Conservation (phyloP, 92 coral and sea anemone genomes). For the Heteractis magnifica region DNA sequence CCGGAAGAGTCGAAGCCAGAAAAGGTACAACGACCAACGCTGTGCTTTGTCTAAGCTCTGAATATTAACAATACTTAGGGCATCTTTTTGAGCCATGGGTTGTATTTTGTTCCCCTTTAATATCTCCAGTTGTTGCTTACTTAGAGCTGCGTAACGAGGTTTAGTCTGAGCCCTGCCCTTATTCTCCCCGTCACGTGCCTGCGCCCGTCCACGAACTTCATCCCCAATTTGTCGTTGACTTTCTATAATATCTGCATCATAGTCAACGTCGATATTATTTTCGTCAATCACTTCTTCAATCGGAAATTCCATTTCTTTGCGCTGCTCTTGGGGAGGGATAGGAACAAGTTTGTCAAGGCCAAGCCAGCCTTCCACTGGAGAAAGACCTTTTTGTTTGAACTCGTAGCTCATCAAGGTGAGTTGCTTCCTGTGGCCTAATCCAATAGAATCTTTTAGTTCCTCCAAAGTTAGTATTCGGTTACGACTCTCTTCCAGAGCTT, state of each 20-base stretch:
- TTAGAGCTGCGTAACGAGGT: conserved; percentile 5
- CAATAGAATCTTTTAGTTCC: conserved; percentile 27
- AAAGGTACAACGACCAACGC: conserved; percentile 62
- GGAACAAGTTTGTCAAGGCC: background rate
- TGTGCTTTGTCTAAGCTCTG: conserved; percentile 22
- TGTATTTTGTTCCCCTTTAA: conserved; percentile 34
- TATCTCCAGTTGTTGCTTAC: conserved; percentile 38
- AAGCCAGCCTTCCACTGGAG: conserved; percentile 56
- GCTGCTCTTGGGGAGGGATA: background rate
- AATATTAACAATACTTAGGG: conserved; percentile 14
- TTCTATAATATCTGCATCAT: conserved; percentile 67
- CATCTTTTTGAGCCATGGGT: conserved; percentile 10
- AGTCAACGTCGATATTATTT: conserved; percentile 62
- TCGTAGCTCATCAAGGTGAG: conserved; percentile 26
- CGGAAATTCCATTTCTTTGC: conserved; percentile 7
- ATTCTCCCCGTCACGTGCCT: background rate
- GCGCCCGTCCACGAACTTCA: conserved; percentile 39
- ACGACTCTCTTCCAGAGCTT: conserved; percentile 32
- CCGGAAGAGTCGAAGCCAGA: conserved; percentile 67
- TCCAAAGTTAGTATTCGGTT: conserved; percentile 31
- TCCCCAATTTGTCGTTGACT: conserved; percentile 62
- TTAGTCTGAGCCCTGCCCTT: background rate
- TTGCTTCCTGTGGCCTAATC: conserved; percentile 31
- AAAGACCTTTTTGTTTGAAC: conserved; percentile 18
- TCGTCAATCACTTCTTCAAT: conserved; percentile 17